Base-by-base conservation (phyloP, 92 coral and sea anemone genomes). In the Desmophyllum pertusum region DNA sequence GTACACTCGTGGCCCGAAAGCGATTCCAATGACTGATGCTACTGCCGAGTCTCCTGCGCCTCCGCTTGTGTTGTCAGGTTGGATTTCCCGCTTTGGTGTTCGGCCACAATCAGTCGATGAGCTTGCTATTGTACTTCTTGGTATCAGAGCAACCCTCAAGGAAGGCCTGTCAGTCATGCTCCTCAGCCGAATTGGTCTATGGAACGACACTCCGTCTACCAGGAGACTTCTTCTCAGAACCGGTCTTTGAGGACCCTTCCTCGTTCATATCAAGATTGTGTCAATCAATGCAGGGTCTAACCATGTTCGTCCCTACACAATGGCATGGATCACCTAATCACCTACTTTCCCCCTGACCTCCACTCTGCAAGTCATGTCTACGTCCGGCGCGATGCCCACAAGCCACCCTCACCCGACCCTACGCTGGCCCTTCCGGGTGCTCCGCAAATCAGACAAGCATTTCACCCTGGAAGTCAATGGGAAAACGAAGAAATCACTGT, bases 121-220 rank as follows among this genome's bases (percentile, higher is more conserved):
- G 30, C 75, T 88, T 59, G 83, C 86, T 18, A 46, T 91, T 9
- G 83, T 84, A 15, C 89, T 91, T n/a, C 91, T 84, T 23, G 87
- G 91, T 10, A 72, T 87, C 23, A 63, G 91, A 45, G 71, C 86
- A 1, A 40, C 91, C 23, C 81, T 83, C 57, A 87, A 87, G 50
- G 87, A 83, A 21, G 91, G 80, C 37, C 82, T 84, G 68, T 81
- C 84, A 15, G 51, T 88, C 86, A 6, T 84, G 87, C 73, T 87
- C 87, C 17, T 42, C 91, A 6, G 88, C 90, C 17, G 79, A 74
- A 21, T 4, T 81, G 79, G 87, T 87, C 36, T 83, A 72, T 63
- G 85, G 77, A 33, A 91, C 78, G 31, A 83, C 89, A 6, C 86
- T 91, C 59, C 38, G 84, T 10, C 83, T 88, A n/a, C 91, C 81